A percentile compares a stretch with the other conserved stretches of the same genome.
Conservation (phyloP, 2,797 vertebrate genomes). For the Falco cherrug region DNA sequence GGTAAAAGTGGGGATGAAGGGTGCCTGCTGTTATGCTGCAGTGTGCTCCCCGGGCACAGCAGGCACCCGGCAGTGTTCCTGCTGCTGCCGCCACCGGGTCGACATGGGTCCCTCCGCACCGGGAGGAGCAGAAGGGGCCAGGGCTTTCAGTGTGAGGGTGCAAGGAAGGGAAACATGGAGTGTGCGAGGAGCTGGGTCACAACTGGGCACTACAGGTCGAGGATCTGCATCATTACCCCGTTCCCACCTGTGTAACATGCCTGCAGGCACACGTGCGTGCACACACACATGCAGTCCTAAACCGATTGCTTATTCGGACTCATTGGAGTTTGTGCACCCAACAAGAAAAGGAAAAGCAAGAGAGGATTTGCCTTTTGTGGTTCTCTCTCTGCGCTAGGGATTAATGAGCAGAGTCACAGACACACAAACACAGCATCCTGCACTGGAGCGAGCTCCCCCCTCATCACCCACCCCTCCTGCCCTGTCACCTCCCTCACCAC, state of each 20-base stretch:
- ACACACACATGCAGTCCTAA: rapidly evolving
- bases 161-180: neutral
- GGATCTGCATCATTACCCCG: neutral
- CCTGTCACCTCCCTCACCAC: rapidly evolving
- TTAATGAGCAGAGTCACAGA: neutral
- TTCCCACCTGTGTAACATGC: rapidly evolving
- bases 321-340: neutral
- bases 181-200: neutral
- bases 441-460: rapidly evolving
- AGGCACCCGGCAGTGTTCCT: rapidly evolving
- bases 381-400: too few species aligned
- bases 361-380: neutral
- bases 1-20: too few species aligned
- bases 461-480: neutral
- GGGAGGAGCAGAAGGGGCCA: neutral
- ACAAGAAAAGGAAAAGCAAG: neutral
- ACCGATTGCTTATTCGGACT: rapidly evolving
- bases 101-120: rapidly evolving
- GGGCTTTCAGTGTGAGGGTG: rapidly evolving
- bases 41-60: rapidly evolving
- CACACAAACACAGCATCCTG: rapidly evolving
- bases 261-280: rapidly evolving
- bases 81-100: rapidly evolving
- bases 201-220: rapidly evolving
- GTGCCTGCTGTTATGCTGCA: rapidly evolving